Conservation (phyloP, 2,113 vertebrate species). For the Octodon degus region DNA sequence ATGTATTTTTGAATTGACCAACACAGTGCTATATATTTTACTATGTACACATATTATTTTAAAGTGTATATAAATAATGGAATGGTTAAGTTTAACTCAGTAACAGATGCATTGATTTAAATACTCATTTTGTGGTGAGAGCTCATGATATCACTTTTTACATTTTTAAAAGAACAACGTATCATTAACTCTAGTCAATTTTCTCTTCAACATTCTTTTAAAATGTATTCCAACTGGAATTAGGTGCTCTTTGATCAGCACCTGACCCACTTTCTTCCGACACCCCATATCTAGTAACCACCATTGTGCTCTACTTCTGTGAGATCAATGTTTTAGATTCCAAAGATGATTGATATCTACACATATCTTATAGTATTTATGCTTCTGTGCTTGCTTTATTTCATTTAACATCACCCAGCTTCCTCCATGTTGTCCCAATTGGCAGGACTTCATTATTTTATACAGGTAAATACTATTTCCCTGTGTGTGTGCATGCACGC, state of each 20-base stretch:
- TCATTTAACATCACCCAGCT: not conserved
- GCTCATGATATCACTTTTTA: not conserved
- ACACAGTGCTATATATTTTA: not conserved
- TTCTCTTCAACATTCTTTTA: not conserved
- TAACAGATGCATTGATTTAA: too few species aligned
- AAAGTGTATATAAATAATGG: not conserved
- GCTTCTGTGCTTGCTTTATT: not conserved
- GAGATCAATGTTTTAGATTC: not conserved
- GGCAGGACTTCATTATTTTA: not conserved
- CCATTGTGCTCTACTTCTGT: not conserved
- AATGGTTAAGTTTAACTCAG: not conserved
- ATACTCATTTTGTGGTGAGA: not conserved
- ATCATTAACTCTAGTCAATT: not conserved
- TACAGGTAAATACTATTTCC: not conserved
- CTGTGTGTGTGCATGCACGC: not conserved
- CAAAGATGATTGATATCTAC: not conserved
- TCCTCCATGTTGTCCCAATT: not conserved
- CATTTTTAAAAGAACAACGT: not conserved
- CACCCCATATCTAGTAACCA: not conserved
- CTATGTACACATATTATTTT: not conserved
- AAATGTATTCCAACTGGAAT: not conserved
- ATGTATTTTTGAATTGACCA: not conserved
- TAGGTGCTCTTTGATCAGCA: not conserved
- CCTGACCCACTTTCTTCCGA: not conserved
- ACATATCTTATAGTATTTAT: not conserved